Evolutionary conservation across 2,888 invertebrate genomes (phyloP), one percentile per base, ranked within the genome.

Genomic region (Coelinius sp.): DNA sequence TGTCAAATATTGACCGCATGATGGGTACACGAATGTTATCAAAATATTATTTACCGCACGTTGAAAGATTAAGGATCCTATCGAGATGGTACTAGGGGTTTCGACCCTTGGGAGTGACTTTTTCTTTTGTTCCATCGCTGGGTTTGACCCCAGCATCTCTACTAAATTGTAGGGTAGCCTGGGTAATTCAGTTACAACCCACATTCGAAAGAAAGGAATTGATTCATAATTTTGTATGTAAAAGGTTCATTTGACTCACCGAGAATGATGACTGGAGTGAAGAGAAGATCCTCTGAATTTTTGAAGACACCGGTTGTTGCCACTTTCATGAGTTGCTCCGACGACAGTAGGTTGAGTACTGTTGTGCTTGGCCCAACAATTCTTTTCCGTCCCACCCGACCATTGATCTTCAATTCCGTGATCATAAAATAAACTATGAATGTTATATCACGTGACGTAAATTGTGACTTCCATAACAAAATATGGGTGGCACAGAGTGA

Each of bases 1-100:
- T 59, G 69, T 76, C 73, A 80, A 79, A 78, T 78, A 78, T 79
- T 78, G 79, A 79, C 77, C 74, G 65, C 69, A 67, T 35, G 35
- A 70, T 62, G 38, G 52, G 46, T 59, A 66, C 65, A 49, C 63
- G 44, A 71, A n/a, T 66, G 71, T 75, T 76, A 76, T 76, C 71
- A 75, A 77, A 78, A 77, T 76, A 80, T 80, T 78, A 76, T 79
- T 76, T 75, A 73, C 72, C 72, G 73, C 70, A 73, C 52, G 41
- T 63, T 70, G 46, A 31, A 41, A 52, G 69, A 74, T 71, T 64
- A 44, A 38, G 69, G 38, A 46, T 73, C 56, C 35, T 31, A 63
- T 64, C 46, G 49, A 38, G 69, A 74, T 62, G 66, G 20, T 25
- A 31, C 38, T 24, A 44, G 63, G 41, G 65, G 27, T 27, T n/a